Conservation (phyloP, 2,888 invertebrate species). For the Tenthredo distinguenda region DNA sequence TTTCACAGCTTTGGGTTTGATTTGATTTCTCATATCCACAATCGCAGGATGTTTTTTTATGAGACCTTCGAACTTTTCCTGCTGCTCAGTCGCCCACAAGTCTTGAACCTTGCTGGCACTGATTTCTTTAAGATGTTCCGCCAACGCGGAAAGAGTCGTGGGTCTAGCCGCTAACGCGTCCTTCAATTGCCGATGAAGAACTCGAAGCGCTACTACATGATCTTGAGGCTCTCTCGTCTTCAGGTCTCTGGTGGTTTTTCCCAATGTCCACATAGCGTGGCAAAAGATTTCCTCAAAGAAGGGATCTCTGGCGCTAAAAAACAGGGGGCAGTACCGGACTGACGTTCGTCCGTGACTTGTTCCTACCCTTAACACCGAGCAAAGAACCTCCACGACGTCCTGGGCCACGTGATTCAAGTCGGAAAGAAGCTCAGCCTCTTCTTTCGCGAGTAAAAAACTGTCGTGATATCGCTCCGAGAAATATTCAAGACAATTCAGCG, state of each 20-base stretch:
- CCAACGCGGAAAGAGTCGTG: constrained; percentile 47
- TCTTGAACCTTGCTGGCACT: constrained; percentile 46
- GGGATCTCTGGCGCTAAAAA: constrained; percentile 50
- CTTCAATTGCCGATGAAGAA: constrained; percentile 51
- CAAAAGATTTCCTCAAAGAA: constrained; percentile 53
- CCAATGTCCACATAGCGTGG: constrained; percentile 53
- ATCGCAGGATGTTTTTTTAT: constrained; percentile 44
- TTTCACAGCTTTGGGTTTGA: constrained; percentile 44
- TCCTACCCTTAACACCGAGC: constrained; percentile 47
- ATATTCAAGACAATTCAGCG: constrained; percentile 47
- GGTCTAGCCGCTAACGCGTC: constrained; percentile 49
- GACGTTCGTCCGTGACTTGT: constrained; percentile 38
- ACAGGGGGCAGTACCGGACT: constrained; percentile 39
- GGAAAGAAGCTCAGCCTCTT: constrained; percentile 49
- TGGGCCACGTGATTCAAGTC: constrained; percentile 50
- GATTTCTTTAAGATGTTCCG: constrained; percentile 45
- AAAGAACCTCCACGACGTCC: constrained; percentile 49
- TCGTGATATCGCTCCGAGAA: constrained; percentile 46
- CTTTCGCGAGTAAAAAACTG: constrained; percentile 41
- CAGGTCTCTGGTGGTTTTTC: constrained; percentile 46
- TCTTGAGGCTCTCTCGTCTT: constrained; percentile 45
- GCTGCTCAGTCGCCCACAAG: constrained; percentile 41
- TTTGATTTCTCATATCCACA: constrained; percentile 30
- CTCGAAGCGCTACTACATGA: constrained; percentile 46
- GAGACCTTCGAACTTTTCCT: constrained; percentile 39